phyloP scores from a whole-genome alignment of 2,113 vertebrate genomes.

The Cacatua alba region DNA sequence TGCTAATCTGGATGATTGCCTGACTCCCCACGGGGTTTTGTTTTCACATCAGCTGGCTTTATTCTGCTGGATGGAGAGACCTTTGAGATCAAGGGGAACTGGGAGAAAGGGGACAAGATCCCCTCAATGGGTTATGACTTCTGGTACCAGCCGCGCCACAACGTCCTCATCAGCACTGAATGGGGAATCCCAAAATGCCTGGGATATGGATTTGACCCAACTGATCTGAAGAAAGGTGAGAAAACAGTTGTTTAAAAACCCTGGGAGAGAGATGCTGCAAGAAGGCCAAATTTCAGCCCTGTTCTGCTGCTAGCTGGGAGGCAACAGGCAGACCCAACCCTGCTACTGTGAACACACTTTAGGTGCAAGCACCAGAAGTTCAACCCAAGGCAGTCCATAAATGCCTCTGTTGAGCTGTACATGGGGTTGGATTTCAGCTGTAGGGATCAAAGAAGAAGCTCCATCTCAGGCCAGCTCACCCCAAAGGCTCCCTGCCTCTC shows the following conservation, averaged over 20 bases:
- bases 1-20: not conserved
- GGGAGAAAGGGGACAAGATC: conserved; percentile 81
- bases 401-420: not conserved
- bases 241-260: not conserved
- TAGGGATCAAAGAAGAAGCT: not conserved
- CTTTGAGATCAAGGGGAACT: conserved; percentile 89
- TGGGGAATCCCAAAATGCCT: conserved; percentile 87
- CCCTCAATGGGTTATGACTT: conserved; percentile 90
- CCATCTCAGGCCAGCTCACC: not conserved
- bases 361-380: not conserved
- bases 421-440: not conserved
- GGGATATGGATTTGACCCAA: conserved; percentile 79
- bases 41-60: conserved; percentile 81
- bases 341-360: not conserved
- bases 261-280: not conserved
- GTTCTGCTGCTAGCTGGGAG: not conserved
- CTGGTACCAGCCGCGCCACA: conserved; percentile 95
- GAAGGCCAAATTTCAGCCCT: not conserved
- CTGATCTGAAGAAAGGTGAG: conserved; percentile 82
- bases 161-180: conserved; percentile 92
- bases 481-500: not conserved
- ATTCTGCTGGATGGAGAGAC: conserved; percentile 89
- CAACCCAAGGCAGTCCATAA: not conserved
- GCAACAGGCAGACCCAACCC: not conserved
- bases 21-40: no score